Conservation (phyloP, 1,140 invertebrate species). For the Whitmania pigra region DNA sequence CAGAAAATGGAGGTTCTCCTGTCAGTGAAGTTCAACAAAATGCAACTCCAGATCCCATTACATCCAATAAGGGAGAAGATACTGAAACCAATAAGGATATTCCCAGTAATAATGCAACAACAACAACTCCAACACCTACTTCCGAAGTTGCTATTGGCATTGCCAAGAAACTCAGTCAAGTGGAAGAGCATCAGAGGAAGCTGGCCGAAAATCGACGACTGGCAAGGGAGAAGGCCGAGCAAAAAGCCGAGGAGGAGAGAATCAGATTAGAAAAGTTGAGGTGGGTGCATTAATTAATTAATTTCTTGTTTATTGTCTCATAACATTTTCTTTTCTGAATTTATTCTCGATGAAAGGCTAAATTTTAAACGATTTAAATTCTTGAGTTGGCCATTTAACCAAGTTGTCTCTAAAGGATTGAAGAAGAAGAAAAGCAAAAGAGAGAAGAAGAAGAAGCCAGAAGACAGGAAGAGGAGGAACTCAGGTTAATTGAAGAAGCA, state of each 20-base stretch:
- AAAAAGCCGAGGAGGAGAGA: slow-evolving; percentile 12
- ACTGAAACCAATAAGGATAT: not conserved
- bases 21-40: not conserved
- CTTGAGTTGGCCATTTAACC: not conserved
- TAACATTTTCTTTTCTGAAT: no score
- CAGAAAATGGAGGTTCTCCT: no score
- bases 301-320: not conserved
- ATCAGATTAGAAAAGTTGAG: slow-evolving; percentile 2
- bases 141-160: not conserved
- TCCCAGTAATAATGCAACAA: not conserved
- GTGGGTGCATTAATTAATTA: not conserved
- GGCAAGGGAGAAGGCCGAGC: slow-evolving; percentile 12
- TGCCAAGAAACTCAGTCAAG: slow-evolving; percentile 3
- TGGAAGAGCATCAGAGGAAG: slow-evolving; percentile 13
- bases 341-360: no score
- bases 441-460: slow-evolving; percentile 10
- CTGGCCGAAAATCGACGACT: slow-evolving; percentile 13
- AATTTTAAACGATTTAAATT: no score
- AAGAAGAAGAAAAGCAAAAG: slow-evolving; percentile 5
- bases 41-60: not conserved
- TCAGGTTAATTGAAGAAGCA: not conserved
- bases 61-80: not conserved
- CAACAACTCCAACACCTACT: not conserved
- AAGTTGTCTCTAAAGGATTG: not conserved
- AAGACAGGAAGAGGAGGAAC: slow-evolving; percentile 11